A percentile compares a stretch with the other conserved stretches of the same genome.
Conservation (phyloP, 2,888 invertebrate genomes). For the Nasonia oneida region DNA sequence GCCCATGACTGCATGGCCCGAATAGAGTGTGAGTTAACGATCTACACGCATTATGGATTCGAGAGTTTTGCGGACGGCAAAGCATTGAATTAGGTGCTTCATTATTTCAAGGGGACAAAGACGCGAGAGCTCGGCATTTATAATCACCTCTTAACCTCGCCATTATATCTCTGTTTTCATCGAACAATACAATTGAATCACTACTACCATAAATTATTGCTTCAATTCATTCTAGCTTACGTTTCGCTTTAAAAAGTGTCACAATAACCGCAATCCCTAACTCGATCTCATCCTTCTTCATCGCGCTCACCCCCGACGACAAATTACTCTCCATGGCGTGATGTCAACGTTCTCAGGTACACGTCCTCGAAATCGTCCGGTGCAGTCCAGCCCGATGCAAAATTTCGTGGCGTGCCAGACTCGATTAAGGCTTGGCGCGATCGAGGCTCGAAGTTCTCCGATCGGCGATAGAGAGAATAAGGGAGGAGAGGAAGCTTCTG, state of each 20-base stretch:
- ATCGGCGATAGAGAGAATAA: slow-evolving; percentile 21
- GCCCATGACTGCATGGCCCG: slow-evolving; percentile 40
- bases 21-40: slow-evolving; percentile 50
- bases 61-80: slow-evolving; percentile 38
- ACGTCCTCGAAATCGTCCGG: not conserved
- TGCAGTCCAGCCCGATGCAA: not conserved
- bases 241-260: too few relatives aligned
- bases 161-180: not conserved
- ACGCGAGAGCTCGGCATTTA: not conserved
- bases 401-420: slow-evolving; percentile 50
- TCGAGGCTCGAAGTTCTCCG: slow-evolving; percentile 15
- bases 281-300: slow-evolving; percentile 14
- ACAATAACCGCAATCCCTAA: not conserved
- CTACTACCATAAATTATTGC: too few relatives aligned
- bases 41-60: slow-evolving; percentile 34
- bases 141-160: not conserved
- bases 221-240: too few relatives aligned
- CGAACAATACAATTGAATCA: not conserved
- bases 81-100: slow-evolving; percentile 46
- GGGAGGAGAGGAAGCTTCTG: slow-evolving; percentile 8
- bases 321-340: slow-evolving; percentile 42
- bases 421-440: slow-evolving; percentile 54
- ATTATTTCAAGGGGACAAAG: slow-evolving; percentile 34
- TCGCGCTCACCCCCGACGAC: slow-evolving; percentile 18
- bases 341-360: slow-evolving; percentile 27